Evolutionary conservation across 1,140 invertebrate species (phyloP), one percentile per base, ranked within the genome.

Genomic region (Alviniconcha marisindica): DNA sequence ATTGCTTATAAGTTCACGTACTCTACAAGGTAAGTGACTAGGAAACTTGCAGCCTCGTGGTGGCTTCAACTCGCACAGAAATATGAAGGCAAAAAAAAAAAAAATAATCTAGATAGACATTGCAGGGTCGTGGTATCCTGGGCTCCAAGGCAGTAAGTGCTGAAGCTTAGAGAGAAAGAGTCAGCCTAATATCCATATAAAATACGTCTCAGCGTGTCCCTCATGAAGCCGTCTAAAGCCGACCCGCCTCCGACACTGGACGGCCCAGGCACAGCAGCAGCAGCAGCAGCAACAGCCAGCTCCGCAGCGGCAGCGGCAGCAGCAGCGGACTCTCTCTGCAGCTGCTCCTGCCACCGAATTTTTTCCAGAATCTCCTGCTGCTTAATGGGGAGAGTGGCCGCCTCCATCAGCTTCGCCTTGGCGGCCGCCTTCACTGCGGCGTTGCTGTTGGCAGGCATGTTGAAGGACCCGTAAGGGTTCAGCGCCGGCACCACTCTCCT

Each of bases 351-450:
- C 78, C 78, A 80, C 18, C 56, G 54, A 15, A 44, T 40, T 60
- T 80, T 80, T 5, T 80, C 78, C 78, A 63, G 28, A 1, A 80
- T 33, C 36, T 80, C 78, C 78, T 44, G 78, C 56, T 80, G 56
- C 78, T 80, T 80, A 54, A 15, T 38, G 33, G 77, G 33, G 18
- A 54, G 54, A 15, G 5, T 10, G 31, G 54, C 77, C 3, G n/a
- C 51, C 40, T 14, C 10, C 21, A 69, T 15, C 28, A 21, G 5
- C 36, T n/a, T n/a, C 0, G 15, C 38, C 38, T 12, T 44, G 38
- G 36, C 78, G 5, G 78, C 36, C 3, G 56, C 78, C 38, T 42
- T 69, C 14, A 40, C 36, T 3, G 18, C 3, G 33, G 36, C 31
- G 56, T 80, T 60, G 38, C 33, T 10, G 31, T 54, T 66, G 78